Evolutionary conservation across 2,888 invertebrate species (phyloP).

Genomic region (Augiades crinisus): DNA sequence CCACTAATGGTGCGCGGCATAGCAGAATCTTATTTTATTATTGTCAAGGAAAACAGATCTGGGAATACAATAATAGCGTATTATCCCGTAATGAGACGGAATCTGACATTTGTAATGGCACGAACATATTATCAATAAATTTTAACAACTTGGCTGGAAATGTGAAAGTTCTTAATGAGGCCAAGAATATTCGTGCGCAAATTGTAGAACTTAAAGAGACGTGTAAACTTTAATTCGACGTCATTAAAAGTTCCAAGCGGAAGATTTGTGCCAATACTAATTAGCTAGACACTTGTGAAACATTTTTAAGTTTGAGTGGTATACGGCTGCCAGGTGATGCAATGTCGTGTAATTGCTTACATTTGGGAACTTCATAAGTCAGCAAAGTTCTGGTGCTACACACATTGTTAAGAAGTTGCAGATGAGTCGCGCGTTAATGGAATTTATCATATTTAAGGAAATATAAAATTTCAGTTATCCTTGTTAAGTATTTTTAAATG

Average conservation of each 20-base stretch:
- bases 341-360: conserved; percentile 17
- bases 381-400: conserved; percentile 3
- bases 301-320: conserved; percentile 31
- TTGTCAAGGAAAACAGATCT: conserved; percentile 10
- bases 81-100: conserved; percentile 22
- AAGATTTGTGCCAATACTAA: conserved; percentile 77
- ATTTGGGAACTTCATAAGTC: conserved; percentile 7
- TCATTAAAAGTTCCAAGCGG: conserved; percentile 75
- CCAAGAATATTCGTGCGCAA: conserved; percentile 67
- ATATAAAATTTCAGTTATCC: neutral
- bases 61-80: conserved; percentile 20
- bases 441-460: neutral
- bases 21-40: conserved; percentile 1
- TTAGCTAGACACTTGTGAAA: conserved; percentile 64
- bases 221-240: conserved; percentile 76
- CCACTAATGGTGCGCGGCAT: neutral
- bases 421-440: neutral
- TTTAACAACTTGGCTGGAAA: conserved; percentile 58
- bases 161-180: conserved; percentile 71
- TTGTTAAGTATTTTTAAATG: too few relatives aligned
- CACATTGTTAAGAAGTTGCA: neutral
- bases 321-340: conserved; percentile 24
- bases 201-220: conserved; percentile 64
- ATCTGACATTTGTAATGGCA: conserved; percentile 29
- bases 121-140: conserved; percentile 61